Percentiles rank a stretch among this genome's conserved stretches.
phyloP scores from a whole-genome alignment of 1,140 invertebrate species.

The Danaus melanippus region DNA sequence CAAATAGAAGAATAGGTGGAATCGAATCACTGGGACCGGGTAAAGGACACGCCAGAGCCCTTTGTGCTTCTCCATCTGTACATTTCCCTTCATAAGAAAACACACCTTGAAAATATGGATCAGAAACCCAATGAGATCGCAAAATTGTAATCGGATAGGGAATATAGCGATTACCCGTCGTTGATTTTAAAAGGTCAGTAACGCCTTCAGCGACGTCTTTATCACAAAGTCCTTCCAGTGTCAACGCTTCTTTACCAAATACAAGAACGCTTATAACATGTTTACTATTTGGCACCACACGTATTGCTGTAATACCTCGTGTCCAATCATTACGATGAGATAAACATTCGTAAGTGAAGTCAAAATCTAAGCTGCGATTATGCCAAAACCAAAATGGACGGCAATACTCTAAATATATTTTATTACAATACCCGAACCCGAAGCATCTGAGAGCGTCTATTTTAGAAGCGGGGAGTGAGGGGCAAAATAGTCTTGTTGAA shows the following conservation, averaged over 20 bases:
- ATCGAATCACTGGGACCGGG: conserved; percentile 71
- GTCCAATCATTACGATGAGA: conserved; percentile 76
- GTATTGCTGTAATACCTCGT: conserved; percentile 73
- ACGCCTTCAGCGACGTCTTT: conserved; percentile 76
- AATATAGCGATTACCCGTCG: conserved; percentile 74
- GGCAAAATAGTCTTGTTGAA: conserved; percentile 79
- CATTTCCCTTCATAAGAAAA: conserved; percentile 75
- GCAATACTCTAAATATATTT: conserved; percentile 84
- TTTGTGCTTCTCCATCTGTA: conserved; percentile 72
- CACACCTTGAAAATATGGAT: conserved; percentile 77
- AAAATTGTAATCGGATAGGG: conserved; percentile 76
- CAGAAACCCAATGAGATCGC: conserved; percentile 76
- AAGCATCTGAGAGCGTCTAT: conserved; percentile 78
- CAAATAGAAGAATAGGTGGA: conserved; percentile 78
- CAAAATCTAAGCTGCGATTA: conserved; percentile 73
- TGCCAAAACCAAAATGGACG: conserved; percentile 81
- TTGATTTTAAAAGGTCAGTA: conserved; percentile 74
- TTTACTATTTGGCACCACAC: conserved; percentile 75
- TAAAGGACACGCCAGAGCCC: conserved; percentile 74
- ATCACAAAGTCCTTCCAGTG: conserved; percentile 80
- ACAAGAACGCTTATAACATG: conserved; percentile 75
- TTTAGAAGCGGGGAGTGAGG: conserved; percentile 79
- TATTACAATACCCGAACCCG: conserved; percentile 80
- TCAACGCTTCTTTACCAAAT: conserved; percentile 76
- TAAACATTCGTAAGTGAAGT: conserved; percentile 73